Percentiles rank a stretch among this genome's conserved stretches.
phyloP scores from a whole-genome alignment of 2,797 vertebrate genomes.

The Cyprinella venusta region DNA sequence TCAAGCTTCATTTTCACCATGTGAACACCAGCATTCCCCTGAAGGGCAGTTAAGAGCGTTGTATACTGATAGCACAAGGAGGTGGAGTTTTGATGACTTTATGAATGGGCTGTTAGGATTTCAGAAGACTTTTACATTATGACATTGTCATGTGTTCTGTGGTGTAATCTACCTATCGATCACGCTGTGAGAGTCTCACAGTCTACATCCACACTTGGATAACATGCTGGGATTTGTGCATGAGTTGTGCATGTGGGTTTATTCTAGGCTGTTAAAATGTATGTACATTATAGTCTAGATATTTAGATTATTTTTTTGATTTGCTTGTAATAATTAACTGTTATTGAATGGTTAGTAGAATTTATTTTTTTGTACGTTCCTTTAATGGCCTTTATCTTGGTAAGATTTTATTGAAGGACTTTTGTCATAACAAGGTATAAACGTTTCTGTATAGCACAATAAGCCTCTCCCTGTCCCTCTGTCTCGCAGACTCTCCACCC shows the following conservation, averaged over 20 bases:
- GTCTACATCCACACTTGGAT: slow-evolving; percentile 14
- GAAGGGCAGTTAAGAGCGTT: slow-evolving; percentile 21
- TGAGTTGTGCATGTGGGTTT: neutral
- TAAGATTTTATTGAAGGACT: neutral
- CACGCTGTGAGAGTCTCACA: slow-evolving; percentile 1
- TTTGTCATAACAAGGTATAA: neutral
- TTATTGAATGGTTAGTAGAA: neutral
- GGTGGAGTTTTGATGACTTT: slow-evolving; percentile 4
- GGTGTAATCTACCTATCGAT: neutral
- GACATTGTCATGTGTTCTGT: slow-evolving; percentile 4
- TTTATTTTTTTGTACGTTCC: neutral
- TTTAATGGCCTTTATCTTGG: neutral
- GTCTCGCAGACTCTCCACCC: slow-evolving; percentile 57
- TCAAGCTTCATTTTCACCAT: slow-evolving; percentile 26
- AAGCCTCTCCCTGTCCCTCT: neutral
- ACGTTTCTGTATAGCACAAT: neutral
- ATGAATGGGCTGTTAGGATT: neutral
- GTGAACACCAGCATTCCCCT: neutral
- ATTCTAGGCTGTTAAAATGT: neutral
- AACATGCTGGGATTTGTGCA: slow-evolving; percentile 28
- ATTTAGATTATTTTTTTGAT: neutral
- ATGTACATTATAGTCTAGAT: neutral
- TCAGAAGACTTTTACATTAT: neutral
- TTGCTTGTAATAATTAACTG: neutral
- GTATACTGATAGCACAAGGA: neutral